These are phyloP conservation scores for Polietes domitor DNA, from an alignment of 2,888 invertebrate genomes.

Conservation along the genomic window DNA sequence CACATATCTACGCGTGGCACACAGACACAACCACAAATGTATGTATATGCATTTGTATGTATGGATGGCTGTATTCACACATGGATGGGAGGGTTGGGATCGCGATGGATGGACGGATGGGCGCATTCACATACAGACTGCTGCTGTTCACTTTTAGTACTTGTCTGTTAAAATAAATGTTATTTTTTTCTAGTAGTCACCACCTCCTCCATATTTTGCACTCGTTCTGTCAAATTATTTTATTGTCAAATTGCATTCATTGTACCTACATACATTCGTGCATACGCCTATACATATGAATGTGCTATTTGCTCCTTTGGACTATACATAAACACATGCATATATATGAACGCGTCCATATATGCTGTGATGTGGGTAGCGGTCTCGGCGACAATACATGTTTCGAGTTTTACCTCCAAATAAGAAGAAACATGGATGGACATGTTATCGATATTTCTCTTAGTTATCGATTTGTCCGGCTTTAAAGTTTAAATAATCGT, in stretches of 20 bases:
- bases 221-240: slow-evolving; percentile 71
- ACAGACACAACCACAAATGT: neutral
- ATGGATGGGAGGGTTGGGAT: too few relatives aligned
- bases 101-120: slow-evolving; percentile 3
- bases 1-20: slow-evolving; percentile 8
- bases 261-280: neutral
- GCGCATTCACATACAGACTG: slow-evolving; percentile 6
- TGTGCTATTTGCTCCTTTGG: slow-evolving; percentile 8
- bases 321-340: neutral
- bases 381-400: too few relatives aligned
- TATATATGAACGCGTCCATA: neutral
- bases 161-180: slow-evolving; percentile 64
- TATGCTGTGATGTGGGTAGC: neutral
- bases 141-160: slow-evolving; percentile 56
- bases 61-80: neutral
- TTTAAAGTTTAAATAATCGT: too few relatives aligned
- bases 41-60: neutral
- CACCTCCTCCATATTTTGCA: slow-evolving; percentile 69
- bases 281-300: neutral
- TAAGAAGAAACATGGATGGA: too few relatives aligned
- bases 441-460: too few relatives aligned
- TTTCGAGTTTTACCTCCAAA: too few relatives aligned
- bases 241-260: slow-evolving; percentile 65
- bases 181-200: slow-evolving; percentile 43
- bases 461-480: too few relatives aligned